phyloP scores from a whole-genome alignment of 2,797 vertebrate genomes.

The Tauraco hartlaubi region DNA sequence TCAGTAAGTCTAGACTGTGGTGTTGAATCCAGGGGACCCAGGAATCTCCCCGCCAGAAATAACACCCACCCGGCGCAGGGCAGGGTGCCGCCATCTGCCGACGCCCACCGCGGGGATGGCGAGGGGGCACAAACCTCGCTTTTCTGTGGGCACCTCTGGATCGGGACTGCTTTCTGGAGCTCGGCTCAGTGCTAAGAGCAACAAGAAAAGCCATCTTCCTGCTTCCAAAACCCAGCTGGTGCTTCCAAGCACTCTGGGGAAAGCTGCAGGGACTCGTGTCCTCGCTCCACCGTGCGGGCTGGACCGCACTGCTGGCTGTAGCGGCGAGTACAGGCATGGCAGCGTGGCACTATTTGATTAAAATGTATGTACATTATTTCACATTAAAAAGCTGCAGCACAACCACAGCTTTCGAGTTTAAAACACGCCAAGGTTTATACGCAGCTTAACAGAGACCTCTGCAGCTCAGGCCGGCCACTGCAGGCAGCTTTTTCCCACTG shows the following conservation, averaged over 20 bases:
- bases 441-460: conserved; percentile 16
- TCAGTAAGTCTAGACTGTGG: conserved; percentile 74
- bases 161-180: rapidly evolving
- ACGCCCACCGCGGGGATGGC: background rate
- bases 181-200: background rate
- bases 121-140: rapidly evolving
- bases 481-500: background rate
- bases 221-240: background rate
- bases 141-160: background rate
- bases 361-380: rapidly evolving
- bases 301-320: rapidly evolving
- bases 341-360: background rate
- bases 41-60: background rate
- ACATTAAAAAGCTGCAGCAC: background rate
- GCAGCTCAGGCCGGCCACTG: background rate
- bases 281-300: rapidly evolving
- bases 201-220: background rate
- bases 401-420: background rate
- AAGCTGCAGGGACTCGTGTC: rapidly evolving
- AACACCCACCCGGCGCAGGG: rapidly evolving
- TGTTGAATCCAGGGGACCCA: conserved; percentile 24
- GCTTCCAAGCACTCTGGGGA: background rate
- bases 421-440: too few species aligned
- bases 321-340: background rate
- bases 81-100: conserved; percentile 56